These are phyloP conservation scores for Pelodiscus sinensis DNA, from an alignment of 2,113 vertebrate genomes.

Conservation along the genomic window DNA sequence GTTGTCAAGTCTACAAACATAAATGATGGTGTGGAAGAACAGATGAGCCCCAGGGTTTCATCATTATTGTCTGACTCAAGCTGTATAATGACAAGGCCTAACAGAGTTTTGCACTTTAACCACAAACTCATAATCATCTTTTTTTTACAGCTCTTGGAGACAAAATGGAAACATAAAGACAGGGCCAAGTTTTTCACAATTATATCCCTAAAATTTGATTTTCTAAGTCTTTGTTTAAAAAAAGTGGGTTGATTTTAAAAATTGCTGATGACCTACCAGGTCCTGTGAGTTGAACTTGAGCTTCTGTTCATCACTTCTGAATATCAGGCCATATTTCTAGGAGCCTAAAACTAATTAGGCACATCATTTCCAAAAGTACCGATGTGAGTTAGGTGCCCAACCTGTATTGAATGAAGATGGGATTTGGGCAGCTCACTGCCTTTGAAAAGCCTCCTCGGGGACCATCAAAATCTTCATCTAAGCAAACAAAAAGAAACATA, in stretches of 20 bases:
- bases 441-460: not conserved
- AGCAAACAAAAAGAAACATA: not conserved
- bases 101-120: not conserved
- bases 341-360: not conserved
- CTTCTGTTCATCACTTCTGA: not conserved
- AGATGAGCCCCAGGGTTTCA: not conserved
- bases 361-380: not conserved
- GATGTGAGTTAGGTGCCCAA: not conserved
- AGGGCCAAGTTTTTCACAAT: not conserved
- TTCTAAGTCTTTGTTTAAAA: fast-evolving
- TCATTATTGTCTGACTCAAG: not conserved
- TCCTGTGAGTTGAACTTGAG: not conserved
- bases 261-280: not conserved
- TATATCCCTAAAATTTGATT: not conserved
- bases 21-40: not conserved
- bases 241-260: not conserved
- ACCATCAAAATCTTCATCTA: not conserved
- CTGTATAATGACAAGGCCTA: not conserved
- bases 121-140: fast-evolving
- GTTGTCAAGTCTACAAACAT: not conserved
- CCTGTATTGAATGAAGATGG: not conserved
- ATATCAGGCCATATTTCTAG: not conserved
- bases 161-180: not conserved
- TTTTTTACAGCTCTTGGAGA: not conserved
- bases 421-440: not conserved